Percentiles rank a stretch among this genome's conserved stretches.
These are phyloP conservation scores for Chitala chitala DNA, from an alignment of 2,113 vertebrate species.

Conservation along the genomic window DNA sequence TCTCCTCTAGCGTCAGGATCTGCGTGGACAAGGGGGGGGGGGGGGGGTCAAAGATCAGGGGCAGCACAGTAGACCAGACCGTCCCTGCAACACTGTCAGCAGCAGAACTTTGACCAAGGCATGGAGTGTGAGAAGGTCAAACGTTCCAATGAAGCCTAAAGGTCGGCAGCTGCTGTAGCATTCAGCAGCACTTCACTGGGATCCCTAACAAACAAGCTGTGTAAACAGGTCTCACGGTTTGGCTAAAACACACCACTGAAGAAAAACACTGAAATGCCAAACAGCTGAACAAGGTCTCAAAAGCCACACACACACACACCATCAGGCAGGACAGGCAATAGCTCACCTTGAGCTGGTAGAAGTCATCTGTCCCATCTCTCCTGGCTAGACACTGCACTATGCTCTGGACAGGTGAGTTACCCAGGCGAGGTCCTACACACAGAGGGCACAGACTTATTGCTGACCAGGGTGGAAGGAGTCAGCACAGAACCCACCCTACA, in stretches of 20 bases:
- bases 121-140: neutral
- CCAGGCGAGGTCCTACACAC: conserved; percentile 85
- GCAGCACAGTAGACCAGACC: conserved; percentile 17
- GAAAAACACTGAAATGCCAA: neutral
- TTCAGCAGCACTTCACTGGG: too few relatives aligned
- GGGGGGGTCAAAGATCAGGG: conserved; percentile 32
- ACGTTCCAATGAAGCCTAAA: too few relatives aligned
- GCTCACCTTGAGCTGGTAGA: conserved; percentile 95
- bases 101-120: neutral
- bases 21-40: conserved; percentile 40
- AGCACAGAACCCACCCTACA: neutral
- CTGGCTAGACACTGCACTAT: conserved; percentile 98
- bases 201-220: too few relatives aligned
- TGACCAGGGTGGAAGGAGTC: neutral
- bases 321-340: neutral
- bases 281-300: neutral
- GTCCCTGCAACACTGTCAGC: neutral
- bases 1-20: conserved; percentile 95
- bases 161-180: too few relatives aligned
- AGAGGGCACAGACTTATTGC: conserved; percentile 46
- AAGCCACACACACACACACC: neutral
- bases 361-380: conserved; percentile 96
- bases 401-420: conserved; percentile 96
- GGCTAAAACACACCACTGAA: too few relatives aligned
- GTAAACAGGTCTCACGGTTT: too few relatives aligned